Percentiles rank a stretch among this genome's conserved stretches.
Conservation (phyloP, 2,888 invertebrate species). For the Drosophila paramelanica region DNA sequence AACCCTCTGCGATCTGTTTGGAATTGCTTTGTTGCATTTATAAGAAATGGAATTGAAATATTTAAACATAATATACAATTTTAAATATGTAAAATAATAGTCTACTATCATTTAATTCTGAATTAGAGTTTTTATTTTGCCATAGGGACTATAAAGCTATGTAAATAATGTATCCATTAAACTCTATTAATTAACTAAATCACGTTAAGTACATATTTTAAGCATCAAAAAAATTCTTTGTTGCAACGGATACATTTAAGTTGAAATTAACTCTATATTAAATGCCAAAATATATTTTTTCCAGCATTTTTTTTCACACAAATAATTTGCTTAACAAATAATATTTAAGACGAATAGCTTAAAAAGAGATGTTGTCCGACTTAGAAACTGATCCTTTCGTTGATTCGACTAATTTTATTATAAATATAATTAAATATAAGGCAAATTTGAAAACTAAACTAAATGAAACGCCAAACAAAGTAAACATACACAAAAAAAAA, state of each 20-base stretch:
- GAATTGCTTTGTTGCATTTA: too few relatives aligned
- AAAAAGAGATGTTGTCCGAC: neutral
- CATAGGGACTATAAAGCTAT: too few relatives aligned
- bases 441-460: conserved; percentile 30
- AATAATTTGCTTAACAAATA: conserved; percentile 4
- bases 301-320: neutral
- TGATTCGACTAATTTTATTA: conserved; percentile 15
- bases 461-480: conserved; percentile 19
- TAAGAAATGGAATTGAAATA: too few relatives aligned
- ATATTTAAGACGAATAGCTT: neutral
- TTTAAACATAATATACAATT: too few relatives aligned
- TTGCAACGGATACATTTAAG: too few relatives aligned
- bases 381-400: neutral
- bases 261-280: neutral
- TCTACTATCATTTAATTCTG: too few relatives aligned
- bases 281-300: conserved; percentile 2
- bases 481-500: neutral
- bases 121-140: too few relatives aligned
- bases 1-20: too few relatives aligned
- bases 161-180: too few relatives aligned
- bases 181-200: neutral
- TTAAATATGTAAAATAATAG: too few relatives aligned
- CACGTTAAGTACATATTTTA: neutral
- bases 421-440: conserved; percentile 21
- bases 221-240: neutral